phyloP scores from a whole-genome alignment of 1,140 invertebrate species.

The Caligus rogercresseyi region DNA sequence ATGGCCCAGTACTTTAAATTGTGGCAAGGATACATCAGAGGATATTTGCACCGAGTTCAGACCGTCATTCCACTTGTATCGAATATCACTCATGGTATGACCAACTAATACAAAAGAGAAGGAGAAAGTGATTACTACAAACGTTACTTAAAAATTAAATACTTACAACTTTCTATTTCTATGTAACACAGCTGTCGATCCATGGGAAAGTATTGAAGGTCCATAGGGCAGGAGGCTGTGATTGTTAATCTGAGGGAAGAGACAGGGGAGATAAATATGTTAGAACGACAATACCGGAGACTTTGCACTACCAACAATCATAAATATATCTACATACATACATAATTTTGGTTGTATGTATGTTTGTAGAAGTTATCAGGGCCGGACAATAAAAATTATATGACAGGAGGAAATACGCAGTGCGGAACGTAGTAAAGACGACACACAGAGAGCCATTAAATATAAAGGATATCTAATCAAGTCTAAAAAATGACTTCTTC shows the following conservation, averaged over 20 bases:
- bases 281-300: too few species aligned
- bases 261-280: too few species aligned
- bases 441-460: too few species aligned
- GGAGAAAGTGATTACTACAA: not conserved
- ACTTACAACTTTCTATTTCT: constrained; percentile 97
- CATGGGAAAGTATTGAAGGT: constrained; percentile 92
- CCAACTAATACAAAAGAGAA: constrained; percentile 48
- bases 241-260: constrained; percentile 93
- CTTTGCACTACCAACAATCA: too few species aligned
- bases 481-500: too few species aligned
- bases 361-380: too few species aligned
- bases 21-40: constrained; percentile 76
- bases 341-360: too few species aligned
- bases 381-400: too few species aligned
- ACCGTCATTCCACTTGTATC: constrained; percentile 84
- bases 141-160: constrained; percentile 28
- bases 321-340: too few species aligned
- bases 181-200: constrained; percentile 89
- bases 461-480: too few species aligned
- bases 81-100: constrained; percentile 90
- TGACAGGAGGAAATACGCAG: too few species aligned
- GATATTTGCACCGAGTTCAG: constrained; percentile 76
- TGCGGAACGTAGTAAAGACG: too few species aligned
- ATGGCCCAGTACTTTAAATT: constrained; percentile 52
- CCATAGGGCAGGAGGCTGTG: constrained; percentile 92